A percentile compares a stretch with the other conserved stretches of the same genome.
phyloP scores from a whole-genome alignment of 2,113 vertebrate genomes.

The Takifugu flavidus region DNA sequence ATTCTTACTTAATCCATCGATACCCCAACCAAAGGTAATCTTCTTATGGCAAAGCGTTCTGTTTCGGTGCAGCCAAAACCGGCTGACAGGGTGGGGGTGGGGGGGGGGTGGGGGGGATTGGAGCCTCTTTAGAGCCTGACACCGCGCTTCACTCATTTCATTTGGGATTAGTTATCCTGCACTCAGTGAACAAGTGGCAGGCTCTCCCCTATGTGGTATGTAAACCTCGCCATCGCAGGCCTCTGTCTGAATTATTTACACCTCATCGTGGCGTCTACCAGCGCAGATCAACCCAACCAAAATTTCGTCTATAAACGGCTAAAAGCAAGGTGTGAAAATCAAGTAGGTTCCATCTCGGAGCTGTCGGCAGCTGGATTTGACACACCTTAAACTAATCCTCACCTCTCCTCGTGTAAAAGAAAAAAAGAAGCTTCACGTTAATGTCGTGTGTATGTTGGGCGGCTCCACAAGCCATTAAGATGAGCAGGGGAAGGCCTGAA shows the following conservation, averaged over 20 bases:
- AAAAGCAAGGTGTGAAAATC: slow-evolving; percentile 7
- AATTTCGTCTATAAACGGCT: slow-evolving; percentile 11
- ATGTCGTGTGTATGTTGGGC: no score
- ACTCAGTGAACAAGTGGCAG: slow-evolving; percentile 66
- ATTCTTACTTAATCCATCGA: slow-evolving; percentile 79
- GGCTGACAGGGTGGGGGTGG: slow-evolving; percentile 58
- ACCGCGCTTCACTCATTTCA: slow-evolving; percentile 69
- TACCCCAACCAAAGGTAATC: slow-evolving; percentile 78
- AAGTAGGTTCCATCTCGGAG: not conserved
- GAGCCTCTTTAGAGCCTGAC: slow-evolving; percentile 62
- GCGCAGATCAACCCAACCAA: slow-evolving; percentile 14
- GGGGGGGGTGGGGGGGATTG: slow-evolving; percentile 36
- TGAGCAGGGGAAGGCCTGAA: not conserved
- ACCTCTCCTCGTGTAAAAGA: slow-evolving; percentile 2
- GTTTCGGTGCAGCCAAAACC: slow-evolving; percentile 73
- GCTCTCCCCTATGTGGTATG: slow-evolving; percentile 45
- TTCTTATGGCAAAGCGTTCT: slow-evolving; percentile 75
- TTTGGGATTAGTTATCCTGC: slow-evolving; percentile 71
- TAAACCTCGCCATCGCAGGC: slow-evolving; percentile 38
- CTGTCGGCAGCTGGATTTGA: slow-evolving; percentile 18
- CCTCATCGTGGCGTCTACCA: slow-evolving; percentile 41
- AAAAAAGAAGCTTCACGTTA: no score
- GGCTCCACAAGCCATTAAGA: no score
- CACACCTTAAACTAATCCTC: slow-evolving; percentile 14
- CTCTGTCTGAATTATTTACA: slow-evolving; percentile 55